A percentile compares a stretch with the other conserved stretches of the same genome.
phyloP scores from a whole-genome alignment of 2,797 vertebrate genomes.

The Myotis myotis region DNA sequence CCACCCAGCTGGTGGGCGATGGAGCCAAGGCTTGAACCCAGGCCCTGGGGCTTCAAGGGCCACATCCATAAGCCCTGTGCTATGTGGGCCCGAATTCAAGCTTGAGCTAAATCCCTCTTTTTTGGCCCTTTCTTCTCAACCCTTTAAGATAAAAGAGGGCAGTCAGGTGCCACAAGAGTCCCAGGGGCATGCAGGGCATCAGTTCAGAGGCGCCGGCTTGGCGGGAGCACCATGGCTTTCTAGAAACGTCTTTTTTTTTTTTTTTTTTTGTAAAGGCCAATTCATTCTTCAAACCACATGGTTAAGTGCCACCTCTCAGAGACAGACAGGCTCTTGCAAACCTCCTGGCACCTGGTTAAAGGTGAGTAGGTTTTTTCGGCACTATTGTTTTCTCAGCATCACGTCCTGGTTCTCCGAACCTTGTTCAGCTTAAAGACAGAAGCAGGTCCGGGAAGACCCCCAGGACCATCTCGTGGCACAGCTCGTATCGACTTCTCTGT shows the following conservation, averaged over 20 bases:
- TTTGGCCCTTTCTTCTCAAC: background rate
- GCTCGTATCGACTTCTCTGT: background rate
- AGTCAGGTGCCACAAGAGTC: background rate
- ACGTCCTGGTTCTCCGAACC: background rate
- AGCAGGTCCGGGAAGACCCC: background rate
- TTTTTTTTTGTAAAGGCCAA: background rate
- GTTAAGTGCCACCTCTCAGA: background rate
- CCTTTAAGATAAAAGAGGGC: background rate
- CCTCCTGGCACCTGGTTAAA: background rate
- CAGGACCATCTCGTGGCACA: background rate
- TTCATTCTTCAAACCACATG: background rate
- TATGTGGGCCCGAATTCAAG: background rate
- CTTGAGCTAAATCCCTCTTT: background rate
- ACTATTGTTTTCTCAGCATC: background rate
- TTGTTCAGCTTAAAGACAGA: background rate
- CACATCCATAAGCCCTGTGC: background rate
- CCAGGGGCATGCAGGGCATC: background rate
- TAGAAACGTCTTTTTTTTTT: background rate
- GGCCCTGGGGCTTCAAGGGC: background rate
- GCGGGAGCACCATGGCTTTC: background rate
- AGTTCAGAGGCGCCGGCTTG: background rate
- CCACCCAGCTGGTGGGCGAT: background rate
- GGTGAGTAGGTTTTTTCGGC: background rate
- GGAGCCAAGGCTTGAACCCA: background rate
- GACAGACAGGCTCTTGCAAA: background rate